Percentiles rank a stretch among this genome's conserved stretches.
Conservation (phyloP, 1,140 invertebrate species). For the Asobara japonica region DNA sequence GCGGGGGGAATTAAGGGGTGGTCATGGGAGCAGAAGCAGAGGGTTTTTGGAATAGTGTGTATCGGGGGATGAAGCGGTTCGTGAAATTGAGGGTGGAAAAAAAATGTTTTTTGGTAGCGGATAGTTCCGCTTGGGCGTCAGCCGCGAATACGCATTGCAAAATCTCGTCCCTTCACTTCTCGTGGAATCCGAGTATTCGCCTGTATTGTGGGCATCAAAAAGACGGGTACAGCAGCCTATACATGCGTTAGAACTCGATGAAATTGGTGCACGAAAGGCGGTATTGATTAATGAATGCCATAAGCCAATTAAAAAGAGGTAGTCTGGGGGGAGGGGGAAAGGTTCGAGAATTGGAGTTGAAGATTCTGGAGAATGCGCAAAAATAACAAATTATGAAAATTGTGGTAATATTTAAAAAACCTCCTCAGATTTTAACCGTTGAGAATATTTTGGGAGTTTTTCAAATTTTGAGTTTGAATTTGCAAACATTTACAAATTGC, state of each 20-base stretch:
- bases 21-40: neutral
- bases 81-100: conserved; percentile 23
- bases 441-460: too few species aligned
- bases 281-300: too few species aligned
- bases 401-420: too few species aligned
- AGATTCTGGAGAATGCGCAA: too few species aligned
- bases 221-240: neutral
- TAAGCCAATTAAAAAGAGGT: too few species aligned
- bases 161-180: conserved; percentile 17
- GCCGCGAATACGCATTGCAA: conserved; percentile 23
- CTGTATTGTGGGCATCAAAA: neutral
- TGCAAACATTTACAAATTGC: too few species aligned
- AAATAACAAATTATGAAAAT: too few species aligned
- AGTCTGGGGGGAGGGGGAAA: too few species aligned
- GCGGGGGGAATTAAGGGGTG: neutral
- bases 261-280: neutral
- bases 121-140: conserved; percentile 11
- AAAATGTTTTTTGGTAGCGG: conserved; percentile 6
- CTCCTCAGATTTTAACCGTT: too few species aligned
- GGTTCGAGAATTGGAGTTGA: too few species aligned
- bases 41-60: neutral
- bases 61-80: conserved; percentile 20
- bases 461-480: too few species aligned
- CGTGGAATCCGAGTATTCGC: conserved; percentile 2
- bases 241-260: neutral